Evolutionary conservation across 2,113 vertebrate genomes (phyloP).

Genomic region (Festucalex cinctus): DNA sequence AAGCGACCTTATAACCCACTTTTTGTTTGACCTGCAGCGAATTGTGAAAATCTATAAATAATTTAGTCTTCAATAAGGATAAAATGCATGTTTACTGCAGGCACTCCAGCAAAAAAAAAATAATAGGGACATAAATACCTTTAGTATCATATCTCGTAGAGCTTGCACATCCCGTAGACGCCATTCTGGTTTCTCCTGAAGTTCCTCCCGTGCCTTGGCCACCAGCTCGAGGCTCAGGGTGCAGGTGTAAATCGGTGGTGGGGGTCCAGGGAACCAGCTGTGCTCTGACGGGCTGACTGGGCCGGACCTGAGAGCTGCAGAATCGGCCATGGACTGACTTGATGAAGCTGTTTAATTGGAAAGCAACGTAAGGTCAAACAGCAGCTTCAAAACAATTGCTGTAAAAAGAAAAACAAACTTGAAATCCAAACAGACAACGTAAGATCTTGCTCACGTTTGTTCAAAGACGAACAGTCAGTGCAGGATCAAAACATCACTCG

Average conservation of each 20-base stretch:
- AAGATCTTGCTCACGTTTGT: neutral
- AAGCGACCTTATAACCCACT: no score
- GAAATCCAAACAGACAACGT: neutral
- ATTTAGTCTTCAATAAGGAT: no score
- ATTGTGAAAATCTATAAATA: neutral
- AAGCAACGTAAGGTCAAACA: constrained; percentile 2
- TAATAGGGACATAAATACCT: constrained; percentile 37
- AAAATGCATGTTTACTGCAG: no score
- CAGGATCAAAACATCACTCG: constrained; percentile 12
- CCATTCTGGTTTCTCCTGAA: constrained; percentile 98
- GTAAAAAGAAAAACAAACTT: neutral
- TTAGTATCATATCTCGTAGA: constrained; percentile 93
- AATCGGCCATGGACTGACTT: constrained; percentile 81
- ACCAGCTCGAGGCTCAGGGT: constrained; percentile 85
- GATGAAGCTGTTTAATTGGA: constrained; percentile 18
- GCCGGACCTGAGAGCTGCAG: constrained; percentile 74
- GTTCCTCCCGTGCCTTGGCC: constrained; percentile 90
- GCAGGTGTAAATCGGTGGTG: constrained; percentile 82
- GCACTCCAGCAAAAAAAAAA: no score
- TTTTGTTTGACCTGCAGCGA: no score
- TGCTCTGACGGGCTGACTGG: constrained; percentile 67
- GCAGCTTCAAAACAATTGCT: neutral
- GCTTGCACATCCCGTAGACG: constrained; percentile 92
- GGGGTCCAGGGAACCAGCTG: constrained; percentile 68
- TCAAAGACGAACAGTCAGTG: neutral